Evolutionary conservation across 2,888 invertebrate species (phyloP).

Genomic region (Gymnocheta viridis): DNA sequence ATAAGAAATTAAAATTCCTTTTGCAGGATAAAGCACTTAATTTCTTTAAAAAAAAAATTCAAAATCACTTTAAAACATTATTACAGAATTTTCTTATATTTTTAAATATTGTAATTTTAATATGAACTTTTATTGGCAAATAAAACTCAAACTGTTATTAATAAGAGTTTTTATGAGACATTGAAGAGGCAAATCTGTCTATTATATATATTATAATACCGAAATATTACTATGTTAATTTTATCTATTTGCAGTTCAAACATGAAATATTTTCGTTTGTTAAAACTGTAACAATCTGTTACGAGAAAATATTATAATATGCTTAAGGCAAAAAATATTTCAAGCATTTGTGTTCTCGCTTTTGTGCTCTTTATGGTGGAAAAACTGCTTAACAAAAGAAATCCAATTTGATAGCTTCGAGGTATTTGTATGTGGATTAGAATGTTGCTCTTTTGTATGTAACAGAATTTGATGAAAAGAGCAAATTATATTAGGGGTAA

Average conservation of each 20-base stretch:
- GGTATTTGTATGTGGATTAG: not conserved
- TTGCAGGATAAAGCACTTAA: no score
- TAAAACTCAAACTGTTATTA: not conserved
- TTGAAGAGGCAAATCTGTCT: not conserved
- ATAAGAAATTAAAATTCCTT: no score
- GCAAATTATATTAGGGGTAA: not conserved
- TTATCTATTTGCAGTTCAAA: conserved; percentile 24
- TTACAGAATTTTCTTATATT: not conserved
- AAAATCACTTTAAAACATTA: not conserved
- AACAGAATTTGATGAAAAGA: not conserved
- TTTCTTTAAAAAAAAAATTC: not conserved
- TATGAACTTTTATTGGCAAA: not conserved
- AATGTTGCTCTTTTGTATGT: not conserved
- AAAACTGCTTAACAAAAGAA: no score
- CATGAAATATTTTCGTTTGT: conserved; percentile 20
- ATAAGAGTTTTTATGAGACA: not conserved
- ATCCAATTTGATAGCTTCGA: not conserved
- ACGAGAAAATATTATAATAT: conserved; percentile 6
- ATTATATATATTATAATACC: not conserved
- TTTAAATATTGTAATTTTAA: not conserved
- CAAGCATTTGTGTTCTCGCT: not conserved
- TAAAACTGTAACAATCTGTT: conserved; percentile 41
- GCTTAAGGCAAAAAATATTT: conserved; percentile 25
- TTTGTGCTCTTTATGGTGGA: no score
- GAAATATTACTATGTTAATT: conserved; percentile 19